Evolutionary conservation across 2,113 vertebrate species (phyloP).

Genomic region (Microcebus jonahi): DNA sequence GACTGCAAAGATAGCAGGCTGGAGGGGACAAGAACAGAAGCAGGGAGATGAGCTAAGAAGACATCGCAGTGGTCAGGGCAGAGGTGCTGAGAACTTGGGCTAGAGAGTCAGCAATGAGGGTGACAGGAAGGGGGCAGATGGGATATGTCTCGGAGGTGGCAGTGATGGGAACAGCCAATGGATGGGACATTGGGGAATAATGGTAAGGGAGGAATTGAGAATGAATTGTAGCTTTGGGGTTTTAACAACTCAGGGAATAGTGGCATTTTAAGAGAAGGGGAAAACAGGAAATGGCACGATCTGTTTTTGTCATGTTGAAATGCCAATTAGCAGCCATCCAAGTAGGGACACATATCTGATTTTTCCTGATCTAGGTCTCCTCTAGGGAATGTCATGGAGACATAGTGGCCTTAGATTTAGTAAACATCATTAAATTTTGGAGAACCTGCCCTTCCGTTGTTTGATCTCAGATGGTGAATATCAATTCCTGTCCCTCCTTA

Average conservation of each 20-base stretch:
- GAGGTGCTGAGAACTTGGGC: not conserved
- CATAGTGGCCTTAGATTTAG: not conserved
- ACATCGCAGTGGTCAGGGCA: not conserved
- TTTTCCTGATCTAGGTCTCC: not conserved
- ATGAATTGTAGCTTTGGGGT: not conserved
- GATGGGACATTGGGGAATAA: not conserved
- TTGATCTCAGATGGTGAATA: not conserved
- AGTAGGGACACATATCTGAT: not conserved
- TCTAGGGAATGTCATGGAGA: not conserved
- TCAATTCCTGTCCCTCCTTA: not conserved
- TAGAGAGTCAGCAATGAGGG: too few relatives aligned
- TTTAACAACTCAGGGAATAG: not conserved
- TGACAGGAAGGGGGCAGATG: accelerated
- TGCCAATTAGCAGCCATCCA: not conserved
- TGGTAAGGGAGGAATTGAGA: not conserved
- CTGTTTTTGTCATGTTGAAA: not conserved
- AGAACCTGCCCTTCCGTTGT: not conserved
- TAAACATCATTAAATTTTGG: not conserved
- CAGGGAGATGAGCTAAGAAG: not conserved
- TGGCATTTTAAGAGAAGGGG: not conserved
- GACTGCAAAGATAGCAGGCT: not conserved
- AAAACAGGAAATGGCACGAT: not conserved
- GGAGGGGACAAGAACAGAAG: not conserved
- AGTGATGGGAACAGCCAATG: not conserved
- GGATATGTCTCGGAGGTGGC: not conserved